Evolutionary conservation across 2,797 vertebrate genomes (phyloP), one percentile per base, ranked within the genome.

Genomic region (Gymnothorax reevesii): DNA sequence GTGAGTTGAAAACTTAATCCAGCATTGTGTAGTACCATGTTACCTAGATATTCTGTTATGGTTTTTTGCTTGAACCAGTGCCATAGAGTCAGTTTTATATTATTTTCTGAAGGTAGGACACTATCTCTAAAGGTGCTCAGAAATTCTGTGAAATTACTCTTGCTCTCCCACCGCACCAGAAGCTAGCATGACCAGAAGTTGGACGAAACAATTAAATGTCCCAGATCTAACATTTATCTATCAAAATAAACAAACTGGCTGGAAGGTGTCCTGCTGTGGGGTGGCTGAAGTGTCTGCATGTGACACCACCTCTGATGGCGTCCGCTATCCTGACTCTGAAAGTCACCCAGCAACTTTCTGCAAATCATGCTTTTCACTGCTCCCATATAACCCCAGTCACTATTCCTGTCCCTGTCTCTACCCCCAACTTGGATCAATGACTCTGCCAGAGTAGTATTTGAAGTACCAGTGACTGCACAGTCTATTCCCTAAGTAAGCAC

Each of bases 241-340:
- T 2, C 75, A 49, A 79, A 79, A 52, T 13, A 79, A 69, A 25
- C 64, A 52, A 55, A 55, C 7, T 22, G 20, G 52, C 49, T 55
- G 77, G 77, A 55, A 80, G 77, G 77, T 49, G 77, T 55, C 77
- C 77, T 54, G 77, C 52, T 22, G 25, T 22, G 49, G 75, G 75
- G 17, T 52, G 73, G 33, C 73, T 15, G 33, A 13, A 5, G 15
- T 52, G 73, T 33, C 33, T 75, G 71, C 75, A 15, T 15, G 75
- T 20, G 4, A 79, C 17, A 20, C 42, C 17, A 7, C 15, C 75
- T 52, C 42, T 7, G 27, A 42, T 7, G 33, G 33, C 73, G 33
- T 15, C 33, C 13, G 33, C 27, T 49, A 27, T 75, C 71, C 71
- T 15, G 75, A 52, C 22, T 7, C 12, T 52, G 77, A n/a, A 52